Evolutionary conservation across 2,888 invertebrate species (phyloP), one percentile per base, ranked within the genome.

Genomic region (Cryptocheilus praepositus): DNA sequence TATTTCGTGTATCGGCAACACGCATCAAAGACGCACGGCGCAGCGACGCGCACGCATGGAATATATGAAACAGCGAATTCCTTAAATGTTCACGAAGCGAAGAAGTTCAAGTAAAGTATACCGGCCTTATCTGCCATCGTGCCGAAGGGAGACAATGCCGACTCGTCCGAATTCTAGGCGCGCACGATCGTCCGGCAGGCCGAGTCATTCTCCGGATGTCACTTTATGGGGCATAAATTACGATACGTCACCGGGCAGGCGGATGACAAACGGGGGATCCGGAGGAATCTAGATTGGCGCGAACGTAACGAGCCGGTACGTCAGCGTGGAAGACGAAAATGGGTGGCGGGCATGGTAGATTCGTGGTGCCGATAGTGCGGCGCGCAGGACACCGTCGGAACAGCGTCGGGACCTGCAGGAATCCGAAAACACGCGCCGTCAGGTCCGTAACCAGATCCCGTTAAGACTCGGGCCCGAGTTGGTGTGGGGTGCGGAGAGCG

Each of bases 361-460:
- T 59, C 67, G 70, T 73, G 70, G 70, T 71, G 56, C 62, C 69
- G 83, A 82, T 78, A 80, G 69, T 65, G 54, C 43, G 25, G 73
- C 68, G 72, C 61, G 54, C 69, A 63, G 56, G 44, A 8, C 61
- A 45, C 51, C 54, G 51, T 28, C 28, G 63, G 59, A 63, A 8
- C 61, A 45, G 52, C 54, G 52, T 56, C 53, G 64, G 16, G 44
- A 62, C 59, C 52, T 56, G 53, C 59, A 64, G 75, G 79, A 79
- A 82, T 81, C 75, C 77, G 70, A 77, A 81, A 82, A 79, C 79
- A 78, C 70, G 67, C 63, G 58, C 69, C 62, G 70, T 69, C 69
- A 74, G 68, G 70, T 64, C 59, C 76, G 84, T 83, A 85, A 85
- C 81, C 80, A 82, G 80, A 84, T 85, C 84, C 82, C 80, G 80